Evolutionary conservation across 2,888 invertebrate genomes (phyloP).

Genomic region (Chloroclystis v-ata): DNA sequence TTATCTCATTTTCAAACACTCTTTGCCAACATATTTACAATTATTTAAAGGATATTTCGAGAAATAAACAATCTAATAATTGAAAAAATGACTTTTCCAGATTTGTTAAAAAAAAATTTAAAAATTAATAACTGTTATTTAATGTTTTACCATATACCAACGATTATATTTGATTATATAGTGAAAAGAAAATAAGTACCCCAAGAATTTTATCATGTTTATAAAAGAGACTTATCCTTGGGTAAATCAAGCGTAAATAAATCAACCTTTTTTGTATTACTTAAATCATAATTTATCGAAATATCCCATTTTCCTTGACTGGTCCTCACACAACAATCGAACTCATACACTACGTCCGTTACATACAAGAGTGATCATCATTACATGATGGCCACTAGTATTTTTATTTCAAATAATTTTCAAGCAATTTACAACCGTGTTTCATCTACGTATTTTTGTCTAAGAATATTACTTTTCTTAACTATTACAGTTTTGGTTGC

Average conservation of each 20-base stretch:
- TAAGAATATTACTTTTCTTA: slow-evolving; percentile 25
- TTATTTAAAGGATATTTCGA: slow-evolving; percentile 40
- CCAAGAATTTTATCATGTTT: not conserved
- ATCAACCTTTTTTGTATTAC: no score
- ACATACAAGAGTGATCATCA: slow-evolving; percentile 54
- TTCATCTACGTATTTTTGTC: slow-evolving; percentile 41
- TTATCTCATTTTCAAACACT: slow-evolving; percentile 46
- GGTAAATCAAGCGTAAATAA: no score
- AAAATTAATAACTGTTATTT: no score
- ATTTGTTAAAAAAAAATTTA: no score
- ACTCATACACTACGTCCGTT: slow-evolving; percentile 48
- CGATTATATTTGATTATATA: no score
- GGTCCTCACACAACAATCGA: slow-evolving; percentile 39
- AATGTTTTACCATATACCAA: no score
- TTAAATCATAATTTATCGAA: slow-evolving; percentile 21
- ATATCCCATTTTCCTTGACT: slow-evolving; percentile 36
- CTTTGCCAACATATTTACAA: slow-evolving; percentile 66
- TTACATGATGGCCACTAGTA: slow-evolving; percentile 51
- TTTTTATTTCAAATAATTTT: slow-evolving; percentile 38
- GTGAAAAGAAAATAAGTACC: no score
- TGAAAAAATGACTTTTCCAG: not conserved
- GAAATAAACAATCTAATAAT: no score
- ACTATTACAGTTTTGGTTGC: slow-evolving; percentile 25
- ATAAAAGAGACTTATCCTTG: not conserved
- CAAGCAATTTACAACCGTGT: slow-evolving; percentile 51